phyloP scores from a whole-genome alignment of 2,113 vertebrate genomes.

The Hippoglossus stenolepis region DNA sequence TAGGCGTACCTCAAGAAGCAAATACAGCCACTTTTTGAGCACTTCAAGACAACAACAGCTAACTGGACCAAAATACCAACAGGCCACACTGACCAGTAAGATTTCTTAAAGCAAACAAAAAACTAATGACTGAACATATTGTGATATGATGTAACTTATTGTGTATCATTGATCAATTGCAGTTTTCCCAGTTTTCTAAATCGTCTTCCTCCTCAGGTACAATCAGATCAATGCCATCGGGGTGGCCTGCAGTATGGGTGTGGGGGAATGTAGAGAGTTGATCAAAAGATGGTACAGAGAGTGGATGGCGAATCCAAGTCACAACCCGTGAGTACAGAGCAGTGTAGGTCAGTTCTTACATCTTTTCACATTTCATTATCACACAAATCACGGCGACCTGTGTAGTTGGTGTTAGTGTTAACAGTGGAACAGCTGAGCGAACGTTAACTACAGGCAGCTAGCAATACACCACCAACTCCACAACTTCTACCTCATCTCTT shows the following conservation, averaged over 20 bases:
- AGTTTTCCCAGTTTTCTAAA: background rate
- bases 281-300: slow-evolving; percentile 34
- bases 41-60: slow-evolving; percentile 73
- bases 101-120: background rate
- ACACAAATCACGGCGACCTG: background rate
- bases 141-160: background rate
- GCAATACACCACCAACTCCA: background rate
- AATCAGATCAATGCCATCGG: slow-evolving; percentile 86
- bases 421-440: too few relatives aligned
- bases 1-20: slow-evolving; percentile 88
- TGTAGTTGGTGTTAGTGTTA: background rate
- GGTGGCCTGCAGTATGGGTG: slow-evolving; percentile 82
- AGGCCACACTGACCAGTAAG: slow-evolving; percentile 88
- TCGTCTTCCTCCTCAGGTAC: slow-evolving; percentile 82
- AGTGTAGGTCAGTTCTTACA: background rate
- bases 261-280: slow-evolving; percentile 71
- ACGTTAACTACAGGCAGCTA: too few relatives aligned
- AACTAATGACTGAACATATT: background rate
- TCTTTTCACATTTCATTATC: background rate
- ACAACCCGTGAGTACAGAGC: slow-evolving; percentile 84
- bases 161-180: background rate
- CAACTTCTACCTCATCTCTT: background rate
- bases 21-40: slow-evolving; percentile 82
- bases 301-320: slow-evolving; percentile 63
- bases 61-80: slow-evolving; percentile 66